Evolutionary conservation across 2,113 vertebrate species (phyloP), one percentile per base, ranked within the genome.

Genomic region (Rhea pennata): DNA sequence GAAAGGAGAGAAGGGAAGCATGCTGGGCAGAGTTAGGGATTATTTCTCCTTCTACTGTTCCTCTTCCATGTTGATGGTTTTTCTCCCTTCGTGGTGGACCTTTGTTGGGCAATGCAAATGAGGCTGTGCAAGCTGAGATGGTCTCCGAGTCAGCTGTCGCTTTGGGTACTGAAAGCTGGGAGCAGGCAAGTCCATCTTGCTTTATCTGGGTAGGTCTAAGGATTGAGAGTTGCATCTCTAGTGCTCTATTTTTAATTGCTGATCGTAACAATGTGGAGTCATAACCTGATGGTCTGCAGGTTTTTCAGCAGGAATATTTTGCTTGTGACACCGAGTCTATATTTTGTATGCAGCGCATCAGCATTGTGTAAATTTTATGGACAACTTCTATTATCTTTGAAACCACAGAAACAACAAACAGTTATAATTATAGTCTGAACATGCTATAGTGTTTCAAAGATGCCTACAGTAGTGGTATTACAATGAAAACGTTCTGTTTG

Each of bases 401-500:
- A 97, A 94, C 96, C 84, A 93, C 94, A 96, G 95, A 94, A 97
- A 93, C 96, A 98, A 95, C 95, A 95, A 97, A 77, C 95, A 93
- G 93, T 92, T 97, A 96, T 97, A 98, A 97, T 98, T 98, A 97
- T 65, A 95, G 70, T 95, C 97, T 96, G 97, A 97, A 96, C 96
- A 94, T 96, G 95, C 95, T 96, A 67, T 96, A 87, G 95, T 81
- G 89, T 98, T 98, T 98, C 97, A 96, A 96, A 95, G 86, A 93
- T 97, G 93, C 95, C 95, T 97, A 90, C 92, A 94, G 95, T 96
- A 91, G 94, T 91, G 88, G 80, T 91, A 96, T 94, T 94, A 84
- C 95, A 96, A 95, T 90, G 93, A 94, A 87, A 97, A 88, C 3
- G 33, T 7, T 77, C 94, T 84, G 88, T 94, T 96, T 82, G 93